Evolutionary conservation across 2,113 vertebrate genomes (phyloP).

Genomic region (Peromyscus leucopus): DNA sequence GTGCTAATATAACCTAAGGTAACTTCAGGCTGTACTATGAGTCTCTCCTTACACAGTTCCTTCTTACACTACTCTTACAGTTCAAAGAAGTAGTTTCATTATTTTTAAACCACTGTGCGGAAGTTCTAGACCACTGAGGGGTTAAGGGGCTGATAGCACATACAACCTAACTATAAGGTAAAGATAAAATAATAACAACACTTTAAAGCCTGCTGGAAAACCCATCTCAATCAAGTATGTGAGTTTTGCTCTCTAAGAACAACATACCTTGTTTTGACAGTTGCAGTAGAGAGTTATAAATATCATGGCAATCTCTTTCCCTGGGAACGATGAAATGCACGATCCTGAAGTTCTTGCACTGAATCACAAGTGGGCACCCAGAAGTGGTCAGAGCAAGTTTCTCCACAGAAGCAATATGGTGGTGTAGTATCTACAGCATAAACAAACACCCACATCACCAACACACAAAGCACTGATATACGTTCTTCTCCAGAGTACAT

Average conservation of each 20-base stretch:
- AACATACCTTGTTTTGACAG: conserved; percentile 94
- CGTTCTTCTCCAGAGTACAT: not conserved
- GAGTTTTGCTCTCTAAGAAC: conserved; percentile 8
- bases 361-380: conserved; percentile 97
- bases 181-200: conserved; percentile 45
- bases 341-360: conserved; percentile 96
- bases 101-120: conserved; percentile 4
- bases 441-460: not conserved
- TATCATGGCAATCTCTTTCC: conserved; percentile 97
- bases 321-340: conserved; percentile 96
- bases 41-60: not conserved
- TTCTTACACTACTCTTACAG: not conserved
- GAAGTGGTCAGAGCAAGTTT: conserved; percentile 96
- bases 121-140: not conserved
- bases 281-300: conserved; percentile 97
- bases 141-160: not conserved
- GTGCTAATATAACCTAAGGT: not conserved
- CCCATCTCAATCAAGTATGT: not conserved
- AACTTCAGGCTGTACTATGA: not conserved
- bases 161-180: not conserved
- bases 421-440: conserved; percentile 94
- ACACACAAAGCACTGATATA: not conserved
- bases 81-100: conserved; percentile 2
- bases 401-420: conserved; percentile 97
- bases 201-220: not conserved